Evolutionary conservation across 2,797 vertebrate species (phyloP), one percentile per base, ranked within the genome.

Genomic region (Kryptopterus vitreolus): DNA sequence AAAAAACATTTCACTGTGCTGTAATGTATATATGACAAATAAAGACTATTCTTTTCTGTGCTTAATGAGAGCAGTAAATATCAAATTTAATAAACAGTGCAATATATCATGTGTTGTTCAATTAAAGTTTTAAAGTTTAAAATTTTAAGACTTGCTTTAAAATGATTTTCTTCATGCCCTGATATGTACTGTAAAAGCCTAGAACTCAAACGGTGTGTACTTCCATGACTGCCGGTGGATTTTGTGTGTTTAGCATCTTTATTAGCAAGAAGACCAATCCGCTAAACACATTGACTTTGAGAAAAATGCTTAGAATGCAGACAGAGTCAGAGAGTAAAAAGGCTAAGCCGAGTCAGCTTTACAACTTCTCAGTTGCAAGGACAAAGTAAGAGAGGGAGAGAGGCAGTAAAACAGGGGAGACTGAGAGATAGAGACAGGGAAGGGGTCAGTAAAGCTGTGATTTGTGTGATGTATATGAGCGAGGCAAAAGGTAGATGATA

Each of bases 391-490:
- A 24, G 29, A 55, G 69, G 72, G 81, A 84, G 82, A 87, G 35
- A 61, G 8, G n/a, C 24, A 22, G 72, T 75, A 75, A 61, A 50
- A 63, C 12, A 68, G 74, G 82, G 84, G 80, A 73, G 12, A 71
- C 78, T 85, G 87, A 84, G 84, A 88, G 85, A 82, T 61, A 35
- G 65, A 87, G 57, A 86, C 70, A 18, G 79, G 77, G 73, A 69
- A 20, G 26, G 31, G 46, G 48, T 65, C 35, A 57, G 80, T 85
- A 83, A 76, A 77, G 22, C 58, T 72, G 75, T 69, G 77, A 79
- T 79, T 81, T 80, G 82, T 68, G 74, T 73, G 57, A 73, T 53
- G 31, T 65, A 71, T 73, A 80, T 22, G 52, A 74, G 50, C 62
- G 24, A 38, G 5, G 16, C 11, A 80, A 74, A 73, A 57, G 4